These are phyloP conservation scores for Corydoras maculifer DNA, from an alignment of 2,113 vertebrate species.

Conservation along the genomic window DNA sequence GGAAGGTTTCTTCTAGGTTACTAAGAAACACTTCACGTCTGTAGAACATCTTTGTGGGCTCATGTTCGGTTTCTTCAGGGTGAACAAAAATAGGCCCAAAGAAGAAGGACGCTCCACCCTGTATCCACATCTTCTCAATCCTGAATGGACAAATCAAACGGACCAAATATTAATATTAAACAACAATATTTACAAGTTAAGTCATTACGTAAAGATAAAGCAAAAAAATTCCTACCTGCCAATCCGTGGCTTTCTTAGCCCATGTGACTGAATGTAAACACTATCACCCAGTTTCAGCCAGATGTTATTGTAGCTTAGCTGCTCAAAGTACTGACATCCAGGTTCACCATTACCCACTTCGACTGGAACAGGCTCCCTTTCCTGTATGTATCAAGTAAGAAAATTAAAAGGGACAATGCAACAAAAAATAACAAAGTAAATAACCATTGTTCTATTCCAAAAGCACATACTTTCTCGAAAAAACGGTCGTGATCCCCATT, in stretches of 20 bases:
- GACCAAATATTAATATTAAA: not conserved
- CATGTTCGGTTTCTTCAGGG: slow-evolving; percentile 93
- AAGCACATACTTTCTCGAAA: slow-evolving; percentile 63
- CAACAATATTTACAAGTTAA: too few species aligned
- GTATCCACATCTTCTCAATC: slow-evolving; percentile 91
- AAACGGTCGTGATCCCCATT: slow-evolving; percentile 57
- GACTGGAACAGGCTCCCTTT: slow-evolving; percentile 86
- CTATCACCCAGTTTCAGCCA: slow-evolving; percentile 95
- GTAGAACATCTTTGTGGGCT: slow-evolving; percentile 99
- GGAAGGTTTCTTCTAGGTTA: slow-evolving; percentile 87
- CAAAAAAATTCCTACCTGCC: slow-evolving; percentile 71
- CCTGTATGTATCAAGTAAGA: slow-evolving; percentile 56
- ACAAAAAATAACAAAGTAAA: not conserved
- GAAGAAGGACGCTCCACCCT: slow-evolving; percentile 84
- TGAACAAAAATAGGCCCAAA: slow-evolving; percentile 97
- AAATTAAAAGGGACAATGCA: not conserved
- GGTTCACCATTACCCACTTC: slow-evolving; percentile 88
- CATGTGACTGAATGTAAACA: slow-evolving; percentile 91
- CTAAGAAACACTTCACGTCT: slow-evolving; percentile 96
- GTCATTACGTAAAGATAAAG: not conserved
- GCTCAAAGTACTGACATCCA: slow-evolving; percentile 87
- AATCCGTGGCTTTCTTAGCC: slow-evolving; percentile 80
- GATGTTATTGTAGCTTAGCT: slow-evolving; percentile 83
- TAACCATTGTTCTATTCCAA: not conserved
- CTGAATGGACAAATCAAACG: slow-evolving; percentile 42